Percentiles rank a stretch among this genome's conserved stretches.
phyloP scores from a whole-genome alignment of 2,888 invertebrate species.

The Cancer borealis region DNA sequence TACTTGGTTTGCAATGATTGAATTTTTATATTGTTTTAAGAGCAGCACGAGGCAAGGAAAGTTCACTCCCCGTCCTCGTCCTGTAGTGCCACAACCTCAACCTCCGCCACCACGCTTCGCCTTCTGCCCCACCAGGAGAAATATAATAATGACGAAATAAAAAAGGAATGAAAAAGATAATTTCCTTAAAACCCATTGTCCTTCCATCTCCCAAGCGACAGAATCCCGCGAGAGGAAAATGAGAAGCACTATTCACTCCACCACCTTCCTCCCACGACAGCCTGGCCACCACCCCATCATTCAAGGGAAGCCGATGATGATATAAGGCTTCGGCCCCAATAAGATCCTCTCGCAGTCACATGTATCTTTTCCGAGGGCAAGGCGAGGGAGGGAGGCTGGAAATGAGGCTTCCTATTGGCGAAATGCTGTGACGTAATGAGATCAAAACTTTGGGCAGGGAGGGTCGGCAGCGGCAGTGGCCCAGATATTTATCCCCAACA shows the following conservation, averaged over 20 bases:
- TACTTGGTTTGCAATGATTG: background rate
- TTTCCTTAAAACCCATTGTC: background rate
- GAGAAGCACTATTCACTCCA: constrained; percentile 27
- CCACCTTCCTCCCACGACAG: constrained; percentile 8
- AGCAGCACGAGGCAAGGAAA: background rate
- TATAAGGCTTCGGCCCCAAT: background rate
- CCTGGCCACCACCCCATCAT: background rate
- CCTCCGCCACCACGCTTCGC: background rate
- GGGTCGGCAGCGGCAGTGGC: background rate
- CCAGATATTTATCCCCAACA: constrained; percentile 21
- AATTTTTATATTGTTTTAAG: background rate
- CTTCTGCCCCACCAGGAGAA: background rate
- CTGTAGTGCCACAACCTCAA: background rate
- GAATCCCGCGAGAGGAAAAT: background rate
- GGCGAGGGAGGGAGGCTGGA: background rate
- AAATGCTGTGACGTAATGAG: constrained; percentile 57
- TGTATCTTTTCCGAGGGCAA: constrained; percentile 32
- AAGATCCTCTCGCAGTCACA: constrained; percentile 40
- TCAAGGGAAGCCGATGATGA: constrained; percentile 25
- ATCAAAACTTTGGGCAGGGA: constrained; percentile 59
- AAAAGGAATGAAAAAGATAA: background rate
- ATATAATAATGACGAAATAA: constrained; percentile 6
- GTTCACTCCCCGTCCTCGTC: background rate
- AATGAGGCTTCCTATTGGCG: constrained; percentile 61
- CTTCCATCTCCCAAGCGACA: constrained; percentile 14